Conservation (phyloP, 2,888 invertebrate genomes). For the Chrysotoxum bicinctum region DNA sequence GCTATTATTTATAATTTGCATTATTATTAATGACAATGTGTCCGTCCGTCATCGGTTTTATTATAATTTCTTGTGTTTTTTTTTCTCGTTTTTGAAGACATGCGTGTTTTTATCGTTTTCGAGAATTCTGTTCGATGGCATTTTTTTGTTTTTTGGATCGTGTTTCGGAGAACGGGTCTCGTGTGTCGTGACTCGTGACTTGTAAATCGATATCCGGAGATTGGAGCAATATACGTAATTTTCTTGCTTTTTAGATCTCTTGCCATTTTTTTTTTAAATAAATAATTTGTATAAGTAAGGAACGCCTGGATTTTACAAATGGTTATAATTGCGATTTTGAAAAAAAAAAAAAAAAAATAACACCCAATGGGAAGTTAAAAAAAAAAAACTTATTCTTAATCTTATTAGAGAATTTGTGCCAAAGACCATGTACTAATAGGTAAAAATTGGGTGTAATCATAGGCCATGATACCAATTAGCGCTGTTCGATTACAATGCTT, state of each 20-base stretch:
- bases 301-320: too few relatives aligned
- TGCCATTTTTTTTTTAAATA: too few relatives aligned
- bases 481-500: too few relatives aligned
- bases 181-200: constrained; percentile 30
- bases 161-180: constrained; percentile 24
- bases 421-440: too few relatives aligned
- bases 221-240: not conserved
- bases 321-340: too few relatives aligned
- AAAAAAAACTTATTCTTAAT: too few relatives aligned
- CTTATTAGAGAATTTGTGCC: too few relatives aligned
- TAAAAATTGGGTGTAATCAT: too few relatives aligned
- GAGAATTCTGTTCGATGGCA: constrained; percentile 7
- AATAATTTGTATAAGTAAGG: too few relatives aligned
- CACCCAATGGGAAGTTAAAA: too few relatives aligned
- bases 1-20: constrained; percentile 61
- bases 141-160: not conserved
- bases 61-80: constrained; percentile 5
- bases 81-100: constrained; percentile 7
- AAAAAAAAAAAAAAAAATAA: too few relatives aligned
- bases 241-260: not conserved
- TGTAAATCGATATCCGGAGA: constrained; percentile 35
- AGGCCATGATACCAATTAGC: too few relatives aligned
- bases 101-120: constrained; percentile 25
- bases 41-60: constrained; percentile 42
- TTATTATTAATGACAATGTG: constrained; percentile 62